A percentile compares a stretch with the other conserved stretches of the same genome.
These are phyloP conservation scores for Pachyrhynchus sulphureomaculatus DNA, from an alignment of 1,140 invertebrate species.

Conservation along the genomic window DNA sequence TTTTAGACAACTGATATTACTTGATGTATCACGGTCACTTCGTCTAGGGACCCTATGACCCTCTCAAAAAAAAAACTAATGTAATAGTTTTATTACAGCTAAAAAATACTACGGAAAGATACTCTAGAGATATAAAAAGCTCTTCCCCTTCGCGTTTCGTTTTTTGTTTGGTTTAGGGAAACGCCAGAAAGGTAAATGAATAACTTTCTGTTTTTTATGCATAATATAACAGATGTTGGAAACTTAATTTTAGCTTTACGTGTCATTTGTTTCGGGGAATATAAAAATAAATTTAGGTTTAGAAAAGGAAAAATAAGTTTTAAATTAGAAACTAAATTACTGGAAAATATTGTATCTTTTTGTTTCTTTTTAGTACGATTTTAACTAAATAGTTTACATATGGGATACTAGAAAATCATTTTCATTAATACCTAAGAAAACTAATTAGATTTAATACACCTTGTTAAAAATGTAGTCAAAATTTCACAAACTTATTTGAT, in stretches of 20 bases:
- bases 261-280: slow-evolving; percentile 22
- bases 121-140: slow-evolving; percentile 29
- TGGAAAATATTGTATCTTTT: no score
- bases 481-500: no score
- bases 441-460: no score
- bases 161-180: slow-evolving; percentile 19
- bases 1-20: slow-evolving; percentile 50
- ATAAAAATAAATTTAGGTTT: slow-evolving; percentile 16
- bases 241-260: slow-evolving; percentile 28
- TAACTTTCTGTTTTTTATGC: slow-evolving; percentile 23
- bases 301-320: no score
- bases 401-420: no score
- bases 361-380: no score
- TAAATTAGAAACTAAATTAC: no score
- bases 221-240: slow-evolving; percentile 29
- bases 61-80: slow-evolving; percentile 48
- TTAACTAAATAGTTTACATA: no score
- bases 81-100: slow-evolving; percentile 51
- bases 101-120: slow-evolving; percentile 42
- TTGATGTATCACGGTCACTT: slow-evolving; percentile 53
- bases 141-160: slow-evolving; percentile 6
- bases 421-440: no score
- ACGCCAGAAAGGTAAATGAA: slow-evolving; percentile 29
- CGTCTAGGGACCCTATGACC: slow-evolving; percentile 45
- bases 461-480: no score